phyloP scores from a whole-genome alignment of 2,113 vertebrate genomes.

The Emydura subglobosa region DNA sequence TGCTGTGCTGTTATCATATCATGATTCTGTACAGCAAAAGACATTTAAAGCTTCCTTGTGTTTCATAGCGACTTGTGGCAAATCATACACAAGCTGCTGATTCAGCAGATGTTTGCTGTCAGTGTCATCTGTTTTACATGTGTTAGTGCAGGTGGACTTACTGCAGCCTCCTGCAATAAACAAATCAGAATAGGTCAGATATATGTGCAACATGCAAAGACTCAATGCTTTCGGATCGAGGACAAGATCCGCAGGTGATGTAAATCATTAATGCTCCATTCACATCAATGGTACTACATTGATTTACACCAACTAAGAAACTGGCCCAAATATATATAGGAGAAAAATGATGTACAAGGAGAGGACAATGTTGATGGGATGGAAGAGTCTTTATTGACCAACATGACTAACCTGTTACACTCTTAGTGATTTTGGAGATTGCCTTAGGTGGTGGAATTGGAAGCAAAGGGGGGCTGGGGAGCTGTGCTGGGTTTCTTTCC shows the following conservation, averaged over 20 bases:
- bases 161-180: background rate
- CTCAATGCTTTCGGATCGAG: background rate
- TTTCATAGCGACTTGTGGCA: background rate
- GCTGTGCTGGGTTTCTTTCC: constrained; percentile 76
- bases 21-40: background rate
- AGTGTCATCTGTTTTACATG: constrained; percentile 18
- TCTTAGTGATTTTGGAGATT: constrained; percentile 75
- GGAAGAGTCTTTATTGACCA: background rate
- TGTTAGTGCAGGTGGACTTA: background rate
- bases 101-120: constrained; percentile 27
- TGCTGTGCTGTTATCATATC: background rate
- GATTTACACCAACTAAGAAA: background rate
- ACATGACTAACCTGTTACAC: constrained; percentile 75
- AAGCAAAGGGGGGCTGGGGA: constrained; percentile 78
- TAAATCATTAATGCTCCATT: background rate
- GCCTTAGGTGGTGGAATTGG: constrained; percentile 81
- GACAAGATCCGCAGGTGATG: background rate
- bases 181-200: background rate
- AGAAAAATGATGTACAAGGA: background rate
- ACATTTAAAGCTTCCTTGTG: background rate
- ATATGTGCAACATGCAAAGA: constrained; percentile 7
- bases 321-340: background rate
- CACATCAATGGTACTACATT: background rate
- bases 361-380: background rate
- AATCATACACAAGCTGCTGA: background rate